Evolutionary conservation across 2,113 vertebrate genomes (phyloP), one percentile per base, ranked within the genome.

Genomic region (Puma concolor): DNA sequence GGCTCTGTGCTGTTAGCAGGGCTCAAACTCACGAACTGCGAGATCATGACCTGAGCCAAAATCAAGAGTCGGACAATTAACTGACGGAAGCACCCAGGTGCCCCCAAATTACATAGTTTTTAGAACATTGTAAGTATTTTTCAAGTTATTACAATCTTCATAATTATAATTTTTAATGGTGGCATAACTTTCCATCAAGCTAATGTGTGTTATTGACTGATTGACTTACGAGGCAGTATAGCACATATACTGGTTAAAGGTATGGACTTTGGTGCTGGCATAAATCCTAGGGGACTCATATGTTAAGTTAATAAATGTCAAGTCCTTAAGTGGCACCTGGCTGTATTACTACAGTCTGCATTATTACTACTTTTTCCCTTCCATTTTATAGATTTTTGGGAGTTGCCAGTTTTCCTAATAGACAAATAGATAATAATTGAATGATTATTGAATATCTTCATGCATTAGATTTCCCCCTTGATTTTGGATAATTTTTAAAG

Each of bases 401-500:
- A 52, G 1, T 91, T 87, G 52, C n/a, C 31, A 63, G 19, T 88
- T 88, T 92, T 79, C 80, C 69, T 91, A 36, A 57, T 71, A 81
- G 14, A 88, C 44, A 85, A 44, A 52, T 64, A 87, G 29, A 57
- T 57, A 66, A 69, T 92, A 69, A 82, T 88, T 85, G 44, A 48
- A 76, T 76, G 44, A 29, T 76, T 38, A 79, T 33, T 79, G 60
- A 90, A 29, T 96, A 84, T 69, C 74, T 85, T 94, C 60, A 71
- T 85, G 23, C 16, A 60, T 77, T 86, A 85, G 38, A 77, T 82
- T 76, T 91, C 19, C 48, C 48, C 19, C 27, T 31, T 66, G 76
- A 92, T 92, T 96, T 96, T 86, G 88, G 12, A 60, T 72, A 48
- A 54, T 66, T 52, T 97, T 38, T 97, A 63, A 60, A 60, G 57